Evolutionary conservation across 2,888 invertebrate genomes (phyloP).

Genomic region (Steinernema hermaphroditum): DNA sequence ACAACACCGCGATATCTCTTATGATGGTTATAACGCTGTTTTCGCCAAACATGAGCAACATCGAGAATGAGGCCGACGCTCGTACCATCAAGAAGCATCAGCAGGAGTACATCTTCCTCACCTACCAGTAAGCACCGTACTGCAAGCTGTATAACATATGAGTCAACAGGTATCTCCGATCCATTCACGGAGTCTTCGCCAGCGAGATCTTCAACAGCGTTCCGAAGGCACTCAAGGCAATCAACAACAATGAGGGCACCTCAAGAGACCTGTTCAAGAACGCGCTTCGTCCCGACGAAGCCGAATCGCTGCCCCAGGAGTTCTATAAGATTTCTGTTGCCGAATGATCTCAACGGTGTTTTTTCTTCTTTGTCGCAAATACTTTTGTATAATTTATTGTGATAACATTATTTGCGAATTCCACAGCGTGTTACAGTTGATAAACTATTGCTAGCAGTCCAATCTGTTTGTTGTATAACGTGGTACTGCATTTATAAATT

Average conservation of each 20-base stretch:
- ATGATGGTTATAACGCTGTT: constrained; percentile 58
- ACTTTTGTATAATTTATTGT: no score
- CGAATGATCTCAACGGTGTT: not conserved
- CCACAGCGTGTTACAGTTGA: no score
- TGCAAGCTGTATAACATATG: not conserved
- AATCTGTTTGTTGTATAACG: no score
- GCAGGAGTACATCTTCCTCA: constrained; percentile 40
- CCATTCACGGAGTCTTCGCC: constrained; percentile 54
- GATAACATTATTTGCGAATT: no score
- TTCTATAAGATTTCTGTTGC: constrained; percentile 51
- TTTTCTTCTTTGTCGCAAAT: no score
- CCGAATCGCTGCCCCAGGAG: constrained; percentile 58
- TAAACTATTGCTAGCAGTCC: no score
- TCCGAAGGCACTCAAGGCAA: constrained; percentile 48
- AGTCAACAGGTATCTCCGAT: constrained; percentile 60
- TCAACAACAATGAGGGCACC: constrained; percentile 48
- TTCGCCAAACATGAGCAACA: constrained; percentile 43
- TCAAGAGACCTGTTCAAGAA: constrained; percentile 58
- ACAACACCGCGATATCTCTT: constrained; percentile 55
- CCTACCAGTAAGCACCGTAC: constrained; percentile 40
- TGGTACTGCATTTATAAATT: no score
- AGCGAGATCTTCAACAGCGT: constrained; percentile 47
- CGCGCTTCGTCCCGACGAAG: constrained; percentile 50
- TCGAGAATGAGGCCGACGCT: constrained; percentile 44
- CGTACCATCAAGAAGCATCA: constrained; percentile 39